These are phyloP conservation scores for Oncorhynchus tshawytscha DNA, from an alignment of 2,113 vertebrate genomes.

Conservation along the genomic window DNA sequence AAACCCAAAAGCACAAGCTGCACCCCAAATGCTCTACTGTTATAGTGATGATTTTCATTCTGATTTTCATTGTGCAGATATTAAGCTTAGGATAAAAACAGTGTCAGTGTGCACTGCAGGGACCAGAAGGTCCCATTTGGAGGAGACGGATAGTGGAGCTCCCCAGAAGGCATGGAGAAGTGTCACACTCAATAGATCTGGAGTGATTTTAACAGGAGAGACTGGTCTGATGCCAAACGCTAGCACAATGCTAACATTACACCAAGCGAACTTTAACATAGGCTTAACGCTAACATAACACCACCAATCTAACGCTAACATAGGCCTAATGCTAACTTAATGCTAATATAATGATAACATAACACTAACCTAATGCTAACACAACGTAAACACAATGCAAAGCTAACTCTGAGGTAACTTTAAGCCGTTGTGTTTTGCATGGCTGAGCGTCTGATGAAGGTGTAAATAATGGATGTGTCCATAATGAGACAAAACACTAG, in stretches of 20 bases:
- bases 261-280: too few relatives aligned
- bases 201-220: background rate
- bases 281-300: too few relatives aligned
- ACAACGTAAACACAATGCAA: too few relatives aligned
- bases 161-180: background rate
- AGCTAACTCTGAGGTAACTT: background rate
- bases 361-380: too few relatives aligned
- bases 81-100: background rate
- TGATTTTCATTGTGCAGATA: too few relatives aligned
- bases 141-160: background rate
- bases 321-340: background rate
- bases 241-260: too few relatives aligned
- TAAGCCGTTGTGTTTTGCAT: conserved; percentile 8
- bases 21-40: too few relatives aligned
- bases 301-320: too few relatives aligned
- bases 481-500: conserved; percentile 10
- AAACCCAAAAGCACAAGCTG: too few relatives aligned
- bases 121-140: background rate
- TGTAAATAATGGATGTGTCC: conserved; percentile 19
- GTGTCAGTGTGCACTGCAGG: background rate
- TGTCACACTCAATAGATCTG: background rate
- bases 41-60: too few relatives aligned
- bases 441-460: conserved; percentile 18
- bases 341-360: background rate
- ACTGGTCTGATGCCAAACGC: background rate